phyloP scores from a whole-genome alignment of 1,140 invertebrate genomes.

The Aradophagus sp. region DNA sequence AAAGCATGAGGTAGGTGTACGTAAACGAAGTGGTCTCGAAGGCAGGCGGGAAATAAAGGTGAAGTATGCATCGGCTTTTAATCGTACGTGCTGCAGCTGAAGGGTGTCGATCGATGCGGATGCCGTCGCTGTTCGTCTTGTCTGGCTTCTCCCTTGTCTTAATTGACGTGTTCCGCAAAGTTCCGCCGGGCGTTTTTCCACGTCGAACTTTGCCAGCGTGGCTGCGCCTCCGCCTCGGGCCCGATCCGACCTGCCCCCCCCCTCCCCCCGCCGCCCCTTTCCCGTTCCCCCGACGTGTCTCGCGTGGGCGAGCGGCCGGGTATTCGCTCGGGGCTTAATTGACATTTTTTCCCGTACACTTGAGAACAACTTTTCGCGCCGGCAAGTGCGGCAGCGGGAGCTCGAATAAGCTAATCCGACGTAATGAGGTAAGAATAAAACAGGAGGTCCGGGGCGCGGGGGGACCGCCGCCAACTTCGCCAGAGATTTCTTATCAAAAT shows the following conservation, averaged over 20 bases:
- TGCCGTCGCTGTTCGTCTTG: conserved; percentile 21
- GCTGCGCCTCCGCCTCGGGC: no score
- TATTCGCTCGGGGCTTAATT: conserved; percentile 52
- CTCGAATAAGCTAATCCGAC: conserved; percentile 69
- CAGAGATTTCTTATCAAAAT: conserved; percentile 75
- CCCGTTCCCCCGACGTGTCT: no score
- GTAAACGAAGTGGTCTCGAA: no score
- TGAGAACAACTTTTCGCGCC: conserved; percentile 58
- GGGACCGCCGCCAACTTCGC: conserved; percentile 66
- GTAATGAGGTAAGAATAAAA: conserved; percentile 74
- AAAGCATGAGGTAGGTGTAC: no score
- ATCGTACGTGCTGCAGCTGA: conserved; percentile 23
- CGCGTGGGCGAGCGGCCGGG: conserved; percentile 5
- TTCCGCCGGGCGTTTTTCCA: conserved; percentile 38
- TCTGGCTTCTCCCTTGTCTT: conserved; percentile 48
- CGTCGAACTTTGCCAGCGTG: conserved; percentile 27
- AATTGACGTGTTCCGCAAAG: conserved; percentile 61
- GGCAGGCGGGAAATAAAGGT: no score
- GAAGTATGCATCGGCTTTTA: no score
- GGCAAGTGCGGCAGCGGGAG: conserved; percentile 53
- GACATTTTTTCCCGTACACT: conserved; percentile 54
- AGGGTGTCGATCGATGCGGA: conserved; percentile 28
- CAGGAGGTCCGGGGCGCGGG: conserved; percentile 40
- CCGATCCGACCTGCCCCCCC: conserved; percentile 49
- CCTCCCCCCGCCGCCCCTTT: no score